Base-by-base conservation (phyloP, 2,888 invertebrate species). In the Drosophila stalkeri region DNA sequence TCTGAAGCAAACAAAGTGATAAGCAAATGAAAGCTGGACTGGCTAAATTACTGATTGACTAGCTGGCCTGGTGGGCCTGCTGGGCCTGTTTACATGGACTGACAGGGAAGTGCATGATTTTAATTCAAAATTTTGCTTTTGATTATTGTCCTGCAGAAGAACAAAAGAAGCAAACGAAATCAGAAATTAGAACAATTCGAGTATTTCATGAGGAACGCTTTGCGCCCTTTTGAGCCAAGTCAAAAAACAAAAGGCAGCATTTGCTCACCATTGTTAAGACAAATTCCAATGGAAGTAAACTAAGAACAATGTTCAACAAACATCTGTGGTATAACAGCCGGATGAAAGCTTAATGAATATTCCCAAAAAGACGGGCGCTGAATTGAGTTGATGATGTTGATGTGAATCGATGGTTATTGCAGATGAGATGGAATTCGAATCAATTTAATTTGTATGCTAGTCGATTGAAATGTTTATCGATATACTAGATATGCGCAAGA, bases 1-100 rank as follows among this genome's bases (percentile, higher is more conserved):
- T 35, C 49, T 46, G 64, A 57, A 61, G 68, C 64, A 51, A 49
- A 27, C 47, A 69, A 63, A 39, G 59, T 74, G 49, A 43, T 51
- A 20, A 14, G 35, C 3, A 51, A 8, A 46, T 47, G 51, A 20
- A 23, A 68, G 46, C 52, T 14, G 43, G 43, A 14, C 51, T 44
- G 18, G 37, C 52, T 49, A 18, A 27, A 27, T 33, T 31, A 44
- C 35, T 61, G 44, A 52, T 33, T 43, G 39, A n/a, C 31, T 5
- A 11, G 3, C n/a, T 12, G 20, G 0, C 11, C 49, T n/a, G 49
- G 6, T 23, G 23, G 3, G n/a, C 2, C 20, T 20, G 20, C 23
- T 27, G 27, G 27, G 27, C 20, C 7, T 2, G 37, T 14, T 1
- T 37, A 37, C 14, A 37, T 31, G 14, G 27, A 27, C 41, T 41